Evolutionary conservation across 1,140 invertebrate species (phyloP), one percentile per base, ranked within the genome.

Genomic region (Daktulosphaira vitifoliae): DNA sequence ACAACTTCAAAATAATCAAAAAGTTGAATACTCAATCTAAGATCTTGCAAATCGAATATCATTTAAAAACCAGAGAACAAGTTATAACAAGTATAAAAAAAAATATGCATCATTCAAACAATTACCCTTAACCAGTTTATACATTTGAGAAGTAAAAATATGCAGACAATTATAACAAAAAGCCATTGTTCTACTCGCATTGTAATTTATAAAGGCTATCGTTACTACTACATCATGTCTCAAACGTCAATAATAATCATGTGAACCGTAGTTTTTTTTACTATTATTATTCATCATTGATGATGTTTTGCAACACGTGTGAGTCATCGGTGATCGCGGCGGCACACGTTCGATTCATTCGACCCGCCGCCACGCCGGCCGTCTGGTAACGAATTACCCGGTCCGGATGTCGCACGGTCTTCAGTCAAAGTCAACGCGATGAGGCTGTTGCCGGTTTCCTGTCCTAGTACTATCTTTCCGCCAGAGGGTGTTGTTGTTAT

Each of bases 341-440:
- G 54, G 54, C 53, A 20, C 23, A 18, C 54, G 38, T 44, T 44
- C 54, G 13, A 11, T 16, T 39, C 52, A 4, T 23, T 8, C 18
- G 16, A 38, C 29, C 29, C 3, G 16, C 38, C 11, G 3, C 13
- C 29, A 33, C 29, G 29, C 29, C n/a, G 5, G 15, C 13, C 44
- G 29, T 33, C 29, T 33, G 29, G 29, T 33, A 33, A 33, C 29
- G 29, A 33, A 33, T 33, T 20, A 25, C 53, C 38, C 53, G 20
- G 38, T 56, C 42, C 56, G 56, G 56, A 62, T 22, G 56, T 62
- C 11, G 56, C 56, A 62, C 56, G 56, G 56, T 62, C 56, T 62
- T 62, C 56, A 62, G 56, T 62, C 56, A 62, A 62, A 62, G 56
- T 62, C 56, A 59, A 46, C 26, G 5, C 29, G 5, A 11, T 5